Evolutionary conservation across 2,113 vertebrate genomes (phyloP), one percentile per base, ranked within the genome.

Genomic region (Halcyon malimbica): DNA sequence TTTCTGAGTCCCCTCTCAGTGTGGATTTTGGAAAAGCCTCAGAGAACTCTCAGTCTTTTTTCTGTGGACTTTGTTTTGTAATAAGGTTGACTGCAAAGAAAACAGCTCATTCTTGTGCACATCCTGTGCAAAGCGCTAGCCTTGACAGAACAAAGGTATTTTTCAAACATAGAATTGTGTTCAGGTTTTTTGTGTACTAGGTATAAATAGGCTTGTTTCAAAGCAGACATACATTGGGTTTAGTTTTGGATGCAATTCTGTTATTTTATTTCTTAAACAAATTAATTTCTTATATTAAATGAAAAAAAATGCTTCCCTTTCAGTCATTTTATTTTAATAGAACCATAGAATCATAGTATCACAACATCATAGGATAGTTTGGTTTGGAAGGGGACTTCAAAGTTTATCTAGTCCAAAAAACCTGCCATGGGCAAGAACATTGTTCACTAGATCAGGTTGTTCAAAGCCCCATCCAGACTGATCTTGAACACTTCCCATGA

Each of bases 401-500:
- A 7, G 7, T 29, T 63, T 12, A 64, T 17, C 19, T 46, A 37
- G 31, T 37, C 21, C 53, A 75, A 74, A 13, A 5, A 5, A 24
- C 5, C 50, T 57, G 59, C 31, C 56, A 37, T 21, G 23, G 9
- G 6, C 2, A 10, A 35, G 5, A 5, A 60, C 35, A 74, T 11
- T 7, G 67, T 84, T 56, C 39, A 64, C 16, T 62, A 51, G 25
- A 57, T 46, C 2, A 28, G 2, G 26, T 39, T 63, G 6, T 3
- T 48, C 31, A 83, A 79, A 70, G 12, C 0, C 1, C 16, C 2
- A 2, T 67, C 33, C 62, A 75, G 0, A 14, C 7, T 35, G 15
- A 11, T 17, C 28, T 29, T 76, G 57, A 68, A 71, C 2, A 51
- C 18, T 67, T 51, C 50, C 20, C 21, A 10, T 60, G 31, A 81